phyloP scores from a whole-genome alignment of 2,888 invertebrate genomes.

The Lasius platythorax region DNA sequence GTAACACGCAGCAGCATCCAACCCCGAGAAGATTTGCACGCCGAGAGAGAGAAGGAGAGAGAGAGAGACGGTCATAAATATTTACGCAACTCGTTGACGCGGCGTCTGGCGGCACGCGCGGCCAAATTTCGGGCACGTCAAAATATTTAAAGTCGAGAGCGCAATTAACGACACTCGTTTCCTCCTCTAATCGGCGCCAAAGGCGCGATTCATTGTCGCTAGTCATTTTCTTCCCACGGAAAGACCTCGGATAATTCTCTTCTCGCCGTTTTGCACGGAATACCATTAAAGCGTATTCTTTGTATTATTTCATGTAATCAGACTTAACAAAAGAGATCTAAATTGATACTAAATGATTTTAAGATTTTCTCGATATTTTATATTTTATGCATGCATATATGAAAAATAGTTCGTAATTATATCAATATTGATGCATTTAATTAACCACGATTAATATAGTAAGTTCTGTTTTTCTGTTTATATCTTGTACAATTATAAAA shows the following conservation, averaged over 20 bases:
- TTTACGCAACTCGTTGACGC: slow-evolving; percentile 31
- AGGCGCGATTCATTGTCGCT: neutral
- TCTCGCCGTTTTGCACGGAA: neutral
- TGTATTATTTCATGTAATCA: neutral
- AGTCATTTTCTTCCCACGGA: neutral
- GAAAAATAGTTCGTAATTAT: neutral
- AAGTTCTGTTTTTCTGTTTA: neutral
- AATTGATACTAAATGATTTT: neutral
- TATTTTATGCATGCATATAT: neutral
- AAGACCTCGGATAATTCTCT: neutral
- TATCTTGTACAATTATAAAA: neutral
- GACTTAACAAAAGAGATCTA: neutral
- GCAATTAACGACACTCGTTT: slow-evolving; percentile 36
- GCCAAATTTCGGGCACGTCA: slow-evolving; percentile 28
- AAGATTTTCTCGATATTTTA: neutral
- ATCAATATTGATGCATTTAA: neutral
- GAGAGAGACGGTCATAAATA: slow-evolving; percentile 40
- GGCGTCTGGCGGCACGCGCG: slow-evolving; percentile 16
- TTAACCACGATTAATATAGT: neutral
- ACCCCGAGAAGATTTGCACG: slow-evolving; percentile 14
- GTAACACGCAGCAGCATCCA: neutral
- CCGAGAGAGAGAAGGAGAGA: slow-evolving; percentile 27
- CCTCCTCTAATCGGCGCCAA: slow-evolving; percentile 6
- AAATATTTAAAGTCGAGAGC: slow-evolving; percentile 49
- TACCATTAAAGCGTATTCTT: neutral